Conservation (phyloP, 2,113 vertebrate genomes). For the Burhinus bistriatus region DNA sequence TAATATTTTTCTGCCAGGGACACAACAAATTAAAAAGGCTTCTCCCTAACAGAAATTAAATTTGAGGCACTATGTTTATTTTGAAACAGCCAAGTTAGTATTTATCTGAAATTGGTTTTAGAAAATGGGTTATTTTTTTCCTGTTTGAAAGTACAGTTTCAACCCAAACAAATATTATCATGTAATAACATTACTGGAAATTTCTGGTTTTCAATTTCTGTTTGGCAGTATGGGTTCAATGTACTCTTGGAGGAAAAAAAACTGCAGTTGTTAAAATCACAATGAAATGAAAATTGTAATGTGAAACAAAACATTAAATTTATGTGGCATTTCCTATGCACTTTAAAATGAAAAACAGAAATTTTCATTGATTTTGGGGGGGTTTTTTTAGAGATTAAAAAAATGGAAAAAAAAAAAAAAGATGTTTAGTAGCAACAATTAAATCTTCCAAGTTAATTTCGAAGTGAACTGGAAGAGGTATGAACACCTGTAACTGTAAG, state of each 20-base stretch:
- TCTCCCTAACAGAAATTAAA: background rate
- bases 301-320: background rate
- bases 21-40: background rate
- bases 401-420: background rate
- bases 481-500: background rate
- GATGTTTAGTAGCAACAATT: background rate
- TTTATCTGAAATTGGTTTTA: background rate
- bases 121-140: background rate
- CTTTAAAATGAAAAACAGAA: background rate
- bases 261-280: background rate
- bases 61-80: background rate
- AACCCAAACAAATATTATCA: background rate
- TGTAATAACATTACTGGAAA: background rate
- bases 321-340: background rate
- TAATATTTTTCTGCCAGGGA: background rate
- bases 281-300: background rate
- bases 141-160: background rate
- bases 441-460: background rate
- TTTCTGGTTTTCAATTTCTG: background rate
- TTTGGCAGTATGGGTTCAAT: background rate
- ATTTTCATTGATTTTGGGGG: background rate
- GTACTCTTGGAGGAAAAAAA: background rate
- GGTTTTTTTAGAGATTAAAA: background rate
- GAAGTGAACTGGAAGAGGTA: background rate
- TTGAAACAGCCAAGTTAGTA: background rate